Evolutionary conservation across 2,113 vertebrate genomes (phyloP).

Genomic region (Burhinus oedicnemus): DNA sequence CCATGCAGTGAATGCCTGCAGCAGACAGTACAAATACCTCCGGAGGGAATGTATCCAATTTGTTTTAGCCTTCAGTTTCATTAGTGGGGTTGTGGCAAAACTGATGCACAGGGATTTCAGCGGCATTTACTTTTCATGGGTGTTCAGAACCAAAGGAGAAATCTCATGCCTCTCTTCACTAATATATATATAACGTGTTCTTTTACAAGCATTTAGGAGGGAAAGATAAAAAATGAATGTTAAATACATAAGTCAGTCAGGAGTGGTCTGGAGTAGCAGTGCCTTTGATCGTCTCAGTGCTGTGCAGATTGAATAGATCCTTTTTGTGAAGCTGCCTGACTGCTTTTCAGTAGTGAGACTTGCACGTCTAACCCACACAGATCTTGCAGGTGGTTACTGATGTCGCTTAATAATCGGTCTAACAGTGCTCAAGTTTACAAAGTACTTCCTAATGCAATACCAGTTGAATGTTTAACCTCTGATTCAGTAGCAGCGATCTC

Average conservation of each 20-base stretch:
- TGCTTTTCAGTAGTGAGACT: not conserved
- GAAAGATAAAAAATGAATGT: not conserved
- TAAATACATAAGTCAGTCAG: not conserved
- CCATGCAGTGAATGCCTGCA: accelerated
- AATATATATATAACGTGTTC: not conserved
- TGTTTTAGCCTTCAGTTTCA: not conserved
- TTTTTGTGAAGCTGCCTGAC: not conserved
- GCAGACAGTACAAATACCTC: not conserved
- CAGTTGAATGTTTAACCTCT: not conserved
- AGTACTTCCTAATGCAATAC: not conserved
- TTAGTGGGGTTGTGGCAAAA: not conserved
- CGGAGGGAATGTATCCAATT: too few relatives aligned
- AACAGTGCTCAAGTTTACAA: not conserved
- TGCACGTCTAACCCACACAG: accelerated
- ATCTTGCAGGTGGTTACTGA: not conserved
- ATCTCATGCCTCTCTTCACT: not conserved
- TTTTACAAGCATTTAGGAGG: not conserved
- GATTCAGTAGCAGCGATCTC: not conserved
- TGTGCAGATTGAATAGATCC: not conserved
- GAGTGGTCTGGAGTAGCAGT: not conserved
- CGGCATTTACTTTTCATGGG: not conserved
- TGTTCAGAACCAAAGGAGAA: not conserved
- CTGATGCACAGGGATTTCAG: not conserved
- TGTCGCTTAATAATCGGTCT: not conserved
- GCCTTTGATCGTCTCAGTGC: not conserved